Evolutionary conservation across 2,797 vertebrate genomes (phyloP).

Genomic region (Lophius americanus): DNA sequence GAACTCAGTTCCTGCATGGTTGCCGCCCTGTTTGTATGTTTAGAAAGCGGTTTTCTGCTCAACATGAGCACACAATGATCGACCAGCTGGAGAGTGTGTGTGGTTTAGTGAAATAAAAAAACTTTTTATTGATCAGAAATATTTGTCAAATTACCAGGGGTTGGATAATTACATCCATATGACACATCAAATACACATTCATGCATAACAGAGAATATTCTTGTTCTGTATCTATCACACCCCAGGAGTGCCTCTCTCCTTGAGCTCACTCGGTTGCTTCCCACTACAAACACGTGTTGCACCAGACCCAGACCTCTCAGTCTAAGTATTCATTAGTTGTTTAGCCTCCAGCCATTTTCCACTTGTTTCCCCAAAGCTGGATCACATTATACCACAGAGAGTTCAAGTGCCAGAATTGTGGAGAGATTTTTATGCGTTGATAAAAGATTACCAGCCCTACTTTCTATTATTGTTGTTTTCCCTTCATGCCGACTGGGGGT

Average conservation of each 20-base stretch:
- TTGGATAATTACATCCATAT: constrained; percentile 6
- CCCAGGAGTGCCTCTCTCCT: constrained; percentile 38
- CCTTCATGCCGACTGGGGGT: constrained; percentile 52
- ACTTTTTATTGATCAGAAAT: constrained; percentile 4
- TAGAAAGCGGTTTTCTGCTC: not conserved
- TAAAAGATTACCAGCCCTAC: constrained; percentile 74
- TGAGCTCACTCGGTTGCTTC: constrained; percentile 66
- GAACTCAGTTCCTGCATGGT: not conserved
- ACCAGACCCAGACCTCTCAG: constrained; percentile 73
- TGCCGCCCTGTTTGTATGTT: constrained; percentile 3
- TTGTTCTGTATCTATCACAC: constrained; percentile 20
- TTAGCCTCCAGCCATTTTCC: constrained; percentile 82
- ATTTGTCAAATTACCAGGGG: constrained; percentile 14
- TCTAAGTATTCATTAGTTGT: constrained; percentile 78
- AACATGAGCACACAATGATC: not conserved
- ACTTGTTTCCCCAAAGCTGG: constrained; percentile 82
- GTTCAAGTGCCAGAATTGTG: constrained; percentile 69
- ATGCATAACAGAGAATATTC: constrained; percentile 21
- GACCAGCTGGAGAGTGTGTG: not conserved
- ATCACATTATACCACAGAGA: constrained; percentile 79
- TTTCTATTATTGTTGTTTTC: constrained; percentile 66
- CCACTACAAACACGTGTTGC: constrained; percentile 74
- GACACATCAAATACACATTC: constrained; percentile 13
- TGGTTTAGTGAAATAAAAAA: not conserved
- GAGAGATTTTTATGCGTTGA: constrained; percentile 76